These are phyloP conservation scores for Drosophila demipolita DNA, from an alignment of 2,888 invertebrate genomes.

Conservation along the genomic window DNA sequence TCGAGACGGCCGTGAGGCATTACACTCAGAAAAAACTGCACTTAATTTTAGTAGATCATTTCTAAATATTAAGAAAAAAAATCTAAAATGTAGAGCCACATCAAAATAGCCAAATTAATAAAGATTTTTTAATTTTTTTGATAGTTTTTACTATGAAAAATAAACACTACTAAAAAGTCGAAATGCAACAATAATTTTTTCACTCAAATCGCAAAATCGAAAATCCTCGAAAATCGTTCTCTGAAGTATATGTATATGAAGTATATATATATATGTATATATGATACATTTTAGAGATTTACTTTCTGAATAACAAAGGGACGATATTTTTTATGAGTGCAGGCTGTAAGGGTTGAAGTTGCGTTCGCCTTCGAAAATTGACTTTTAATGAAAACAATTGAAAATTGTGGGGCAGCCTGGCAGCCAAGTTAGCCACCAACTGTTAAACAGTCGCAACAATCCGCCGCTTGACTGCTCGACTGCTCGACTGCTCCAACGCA, in stretches of 20 bases:
- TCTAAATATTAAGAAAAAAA: neutral
- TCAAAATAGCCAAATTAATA: neutral
- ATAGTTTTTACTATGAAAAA: neutral
- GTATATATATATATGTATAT: neutral
- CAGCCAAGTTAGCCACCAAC: conserved; percentile 26
- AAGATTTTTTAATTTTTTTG: neutral
- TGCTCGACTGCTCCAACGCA: conserved; percentile 2
- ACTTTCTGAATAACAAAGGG: neutral
- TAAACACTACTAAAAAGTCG: neutral
- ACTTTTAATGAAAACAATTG: conserved; percentile 82
- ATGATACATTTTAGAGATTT: neutral
- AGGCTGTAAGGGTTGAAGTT: conserved; percentile 53
- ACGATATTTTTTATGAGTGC: neutral
- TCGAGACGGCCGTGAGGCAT: conserved; percentile 28
- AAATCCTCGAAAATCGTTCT: neutral
- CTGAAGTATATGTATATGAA: neutral
- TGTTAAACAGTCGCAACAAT: conserved; percentile 18
- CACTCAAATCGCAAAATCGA: neutral
- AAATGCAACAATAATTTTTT: neutral
- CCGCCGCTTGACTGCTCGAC: conserved; percentile 32
- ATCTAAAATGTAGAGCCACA: neutral
- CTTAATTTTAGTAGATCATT: neutral
- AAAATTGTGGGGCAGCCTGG: conserved; percentile 54
- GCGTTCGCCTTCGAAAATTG: conserved; percentile 58
- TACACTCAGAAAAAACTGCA: neutral